These are phyloP conservation scores for Anguilla marmorata DNA, from an alignment of 2,797 vertebrate genomes.

Conservation along the genomic window DNA sequence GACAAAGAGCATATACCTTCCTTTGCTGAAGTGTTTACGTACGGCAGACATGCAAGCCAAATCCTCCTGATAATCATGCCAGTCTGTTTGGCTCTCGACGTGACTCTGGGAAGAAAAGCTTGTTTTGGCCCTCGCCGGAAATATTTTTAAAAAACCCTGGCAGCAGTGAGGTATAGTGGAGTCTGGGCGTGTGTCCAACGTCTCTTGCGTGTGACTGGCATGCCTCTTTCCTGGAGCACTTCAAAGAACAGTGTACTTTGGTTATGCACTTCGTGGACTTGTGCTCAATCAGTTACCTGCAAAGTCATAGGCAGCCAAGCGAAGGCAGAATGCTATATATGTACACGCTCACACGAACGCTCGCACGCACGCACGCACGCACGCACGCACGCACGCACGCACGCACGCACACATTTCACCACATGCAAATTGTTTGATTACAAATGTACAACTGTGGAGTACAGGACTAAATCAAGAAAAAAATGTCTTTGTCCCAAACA, in stretches of 20 bases:
- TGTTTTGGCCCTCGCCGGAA: not conserved
- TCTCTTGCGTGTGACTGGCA: not conserved
- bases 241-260: not conserved
- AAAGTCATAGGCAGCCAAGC: not conserved
- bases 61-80: no score
- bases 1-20: not conserved
- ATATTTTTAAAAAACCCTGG: not conserved
- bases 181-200: not conserved
- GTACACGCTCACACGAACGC: no score
- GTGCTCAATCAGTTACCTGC: not conserved
- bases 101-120: not conserved
- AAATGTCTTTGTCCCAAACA: no score
- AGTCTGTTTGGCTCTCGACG: not conserved
- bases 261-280: not conserved
- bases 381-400: no score
- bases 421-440: no score
- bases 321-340: not conserved
- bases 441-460: no score
- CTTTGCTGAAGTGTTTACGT: not conserved
- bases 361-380: no score
- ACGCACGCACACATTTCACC: no score
- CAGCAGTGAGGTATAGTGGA: not conserved
- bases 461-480: no score
- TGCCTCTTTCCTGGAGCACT: not conserved
- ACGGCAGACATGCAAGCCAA: not conserved